A percentile compares a stretch with the other conserved stretches of the same genome.
These are phyloP conservation scores for Sus scrofa DNA, from an alignment of 2,113 vertebrate species.

Conservation along the genomic window DNA sequence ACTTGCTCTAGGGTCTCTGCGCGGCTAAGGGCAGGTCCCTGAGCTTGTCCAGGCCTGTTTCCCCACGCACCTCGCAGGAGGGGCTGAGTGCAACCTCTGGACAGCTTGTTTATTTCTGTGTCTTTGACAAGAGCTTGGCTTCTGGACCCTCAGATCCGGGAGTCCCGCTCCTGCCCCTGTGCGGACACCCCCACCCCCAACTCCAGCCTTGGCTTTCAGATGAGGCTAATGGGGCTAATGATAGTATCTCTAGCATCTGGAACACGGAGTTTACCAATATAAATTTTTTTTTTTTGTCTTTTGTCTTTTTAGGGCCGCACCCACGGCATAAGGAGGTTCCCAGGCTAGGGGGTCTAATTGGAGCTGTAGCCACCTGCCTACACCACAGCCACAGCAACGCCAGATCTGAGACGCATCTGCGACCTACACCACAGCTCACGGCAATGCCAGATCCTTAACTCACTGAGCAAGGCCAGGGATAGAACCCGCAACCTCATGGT, in stretches of 20 bases:
- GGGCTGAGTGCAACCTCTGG: neutral
- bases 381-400: too few species aligned
- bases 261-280: rapidly evolving
- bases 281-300: too few species aligned
- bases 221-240: neutral
- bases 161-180: neutral
- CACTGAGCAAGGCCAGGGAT: too few species aligned
- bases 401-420: too few species aligned
- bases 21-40: neutral
- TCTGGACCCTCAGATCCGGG: neutral
- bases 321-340: too few species aligned
- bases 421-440: too few species aligned
- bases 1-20: neutral
- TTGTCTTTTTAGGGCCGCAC: too few species aligned
- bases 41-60: neutral
- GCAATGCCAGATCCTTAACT: too few species aligned
- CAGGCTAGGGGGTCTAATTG: too few species aligned
- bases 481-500: too few species aligned
- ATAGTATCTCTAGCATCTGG: rapidly evolving
- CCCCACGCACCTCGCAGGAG: neutral
- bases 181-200: neutral
- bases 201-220: neutral
- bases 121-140: neutral
- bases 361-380: too few species aligned
- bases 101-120: neutral